Percentiles rank a stretch among this genome's conserved stretches.
These are phyloP conservation scores for Plumapathes pennacea DNA, from an alignment of 92 coral and sea anemone genomes.

Conservation along the genomic window DNA sequence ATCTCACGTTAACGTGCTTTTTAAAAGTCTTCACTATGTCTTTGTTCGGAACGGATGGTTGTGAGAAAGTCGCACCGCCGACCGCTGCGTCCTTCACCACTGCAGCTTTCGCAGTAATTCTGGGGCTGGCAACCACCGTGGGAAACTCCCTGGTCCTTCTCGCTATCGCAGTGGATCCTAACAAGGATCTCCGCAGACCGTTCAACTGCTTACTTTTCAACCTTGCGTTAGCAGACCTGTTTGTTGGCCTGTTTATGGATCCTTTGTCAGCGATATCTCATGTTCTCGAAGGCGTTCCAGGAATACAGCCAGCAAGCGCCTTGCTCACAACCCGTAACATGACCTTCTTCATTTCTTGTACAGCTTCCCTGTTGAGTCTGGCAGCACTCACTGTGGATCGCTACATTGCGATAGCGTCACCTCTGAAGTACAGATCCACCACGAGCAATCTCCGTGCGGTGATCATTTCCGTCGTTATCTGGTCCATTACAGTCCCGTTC, in stretches of 20 bases:
- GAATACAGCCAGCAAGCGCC: constrained; percentile 8
- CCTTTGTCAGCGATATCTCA: constrained; percentile 54
- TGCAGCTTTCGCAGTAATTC: constrained; percentile 28
- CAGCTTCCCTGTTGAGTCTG: constrained; percentile 67
- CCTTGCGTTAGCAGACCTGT: constrained; percentile 50
- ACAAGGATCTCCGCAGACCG: constrained; percentile 51
- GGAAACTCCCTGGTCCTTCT: constrained; percentile 46
- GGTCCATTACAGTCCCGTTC: constrained; percentile 56
- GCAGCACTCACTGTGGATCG: constrained; percentile 75
- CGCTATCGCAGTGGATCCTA: constrained; percentile 57
- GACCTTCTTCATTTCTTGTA: constrained; percentile 64
- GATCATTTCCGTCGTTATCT: constrained; percentile 52
- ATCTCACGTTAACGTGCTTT: constrained; percentile 3
- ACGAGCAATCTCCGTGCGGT: constrained; percentile 41
- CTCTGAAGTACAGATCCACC: constrained; percentile 51
- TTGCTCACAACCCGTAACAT: constrained; percentile 25
- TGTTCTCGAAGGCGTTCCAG: constrained; percentile 36
- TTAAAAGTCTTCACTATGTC: constrained; percentile 37
- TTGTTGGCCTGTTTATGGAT: constrained; percentile 49
- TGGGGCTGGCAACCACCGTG: constrained; percentile 28
- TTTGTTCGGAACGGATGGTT: constrained; percentile 26
- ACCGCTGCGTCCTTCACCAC: constrained; percentile 40
- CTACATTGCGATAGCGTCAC: constrained; percentile 57
- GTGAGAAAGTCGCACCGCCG: constrained; percentile 47
- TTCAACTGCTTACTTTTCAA: constrained; percentile 57